A percentile compares a stretch with the other conserved stretches of the same genome.
Evolutionary conservation across 1,140 invertebrate species (phyloP).

Genomic region (Varroa destructor): DNA sequence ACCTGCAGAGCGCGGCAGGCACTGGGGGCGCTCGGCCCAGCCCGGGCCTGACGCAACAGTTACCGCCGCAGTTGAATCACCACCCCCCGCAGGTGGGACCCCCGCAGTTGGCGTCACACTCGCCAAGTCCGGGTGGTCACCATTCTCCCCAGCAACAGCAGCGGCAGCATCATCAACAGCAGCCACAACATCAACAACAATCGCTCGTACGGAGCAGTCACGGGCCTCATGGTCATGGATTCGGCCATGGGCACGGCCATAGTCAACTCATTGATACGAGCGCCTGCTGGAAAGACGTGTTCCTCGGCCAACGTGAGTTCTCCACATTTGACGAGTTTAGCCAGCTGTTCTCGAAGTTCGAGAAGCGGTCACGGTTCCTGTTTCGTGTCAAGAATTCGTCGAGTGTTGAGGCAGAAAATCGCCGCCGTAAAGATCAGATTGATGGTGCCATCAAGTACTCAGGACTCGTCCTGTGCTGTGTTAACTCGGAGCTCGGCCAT

Average conservation of each 20-base stretch:
- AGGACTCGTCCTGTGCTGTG: conserved; percentile 25
- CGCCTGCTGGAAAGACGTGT: conserved; percentile 18
- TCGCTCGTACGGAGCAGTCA: too few species aligned
- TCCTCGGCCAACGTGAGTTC: conserved; percentile 24
- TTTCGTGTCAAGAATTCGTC: conserved; percentile 26
- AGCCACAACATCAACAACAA: too few species aligned
- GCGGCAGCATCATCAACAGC: too few species aligned
- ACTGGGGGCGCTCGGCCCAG: conserved; percentile 3
- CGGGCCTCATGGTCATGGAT: too few species aligned
- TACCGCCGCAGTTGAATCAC: too few species aligned
- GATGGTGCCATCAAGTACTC: conserved; percentile 25
- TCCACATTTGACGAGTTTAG: conserved; percentile 22
- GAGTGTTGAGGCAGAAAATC: conserved; percentile 20
- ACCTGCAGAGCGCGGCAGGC: conserved; percentile 24
- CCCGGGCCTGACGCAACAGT: conserved; percentile 3
- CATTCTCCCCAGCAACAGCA: too few species aligned
- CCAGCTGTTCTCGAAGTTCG: conserved; percentile 24
- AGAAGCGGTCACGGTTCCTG: conserved; percentile 25
- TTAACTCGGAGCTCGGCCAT: conserved; percentile 22
- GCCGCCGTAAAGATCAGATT: conserved; percentile 25
- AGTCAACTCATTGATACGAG: conserved; percentile 4
- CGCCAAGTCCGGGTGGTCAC: neutral
- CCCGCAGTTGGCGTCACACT: neutral
- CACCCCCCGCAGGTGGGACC: too few species aligned
- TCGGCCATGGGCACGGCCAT: too few species aligned